Conservation (phyloP, 1,140 invertebrate species). For the Bursaphelenchus mucronatus region DNA sequence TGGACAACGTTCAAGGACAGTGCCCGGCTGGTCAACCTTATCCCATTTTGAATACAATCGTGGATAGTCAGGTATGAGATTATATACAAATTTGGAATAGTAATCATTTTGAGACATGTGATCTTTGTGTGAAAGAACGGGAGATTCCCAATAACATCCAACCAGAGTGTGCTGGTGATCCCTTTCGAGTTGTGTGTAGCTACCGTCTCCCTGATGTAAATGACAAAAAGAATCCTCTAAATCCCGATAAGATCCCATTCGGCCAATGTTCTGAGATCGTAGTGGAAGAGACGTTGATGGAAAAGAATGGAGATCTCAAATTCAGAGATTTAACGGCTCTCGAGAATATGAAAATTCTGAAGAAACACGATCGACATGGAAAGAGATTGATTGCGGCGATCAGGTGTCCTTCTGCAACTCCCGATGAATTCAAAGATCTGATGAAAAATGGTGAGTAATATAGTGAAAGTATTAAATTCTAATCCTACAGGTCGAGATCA, state of each 20-base stretch:
- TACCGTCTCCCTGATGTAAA: constrained; percentile 16
- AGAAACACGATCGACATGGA: neutral
- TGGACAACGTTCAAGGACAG: constrained; percentile 22
- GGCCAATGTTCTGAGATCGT: constrained; percentile 21
- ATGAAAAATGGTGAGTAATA: neutral
- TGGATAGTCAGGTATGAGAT: constrained; percentile 13
- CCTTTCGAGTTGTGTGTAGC: constrained; percentile 18
- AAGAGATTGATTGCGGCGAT: constrained; percentile 7
- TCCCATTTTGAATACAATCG: constrained; percentile 9
- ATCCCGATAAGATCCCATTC: constrained; percentile 12
- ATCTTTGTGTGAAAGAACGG: constrained; percentile 8
- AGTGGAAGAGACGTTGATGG: constrained; percentile 8
- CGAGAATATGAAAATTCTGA: constrained; percentile 6
- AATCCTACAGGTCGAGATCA: neutral
- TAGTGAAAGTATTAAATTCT: too few relatives aligned
- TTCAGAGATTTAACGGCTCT: neutral
- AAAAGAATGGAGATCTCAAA: constrained; percentile 12
- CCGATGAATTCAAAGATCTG: constrained; percentile 6
- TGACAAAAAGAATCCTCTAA: neutral
- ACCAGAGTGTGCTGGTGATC: neutral
- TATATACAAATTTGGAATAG: neutral
- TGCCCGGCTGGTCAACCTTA: constrained; percentile 18
- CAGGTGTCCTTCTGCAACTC: constrained; percentile 8
- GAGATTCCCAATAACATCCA: constrained; percentile 3
- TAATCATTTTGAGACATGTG: constrained; percentile 20